A percentile compares a stretch with the other conserved stretches of the same genome.
These are phyloP conservation scores for Cyrtorhinus lividipennis DNA, from an alignment of 1,140 invertebrate species.

Conservation along the genomic window DNA sequence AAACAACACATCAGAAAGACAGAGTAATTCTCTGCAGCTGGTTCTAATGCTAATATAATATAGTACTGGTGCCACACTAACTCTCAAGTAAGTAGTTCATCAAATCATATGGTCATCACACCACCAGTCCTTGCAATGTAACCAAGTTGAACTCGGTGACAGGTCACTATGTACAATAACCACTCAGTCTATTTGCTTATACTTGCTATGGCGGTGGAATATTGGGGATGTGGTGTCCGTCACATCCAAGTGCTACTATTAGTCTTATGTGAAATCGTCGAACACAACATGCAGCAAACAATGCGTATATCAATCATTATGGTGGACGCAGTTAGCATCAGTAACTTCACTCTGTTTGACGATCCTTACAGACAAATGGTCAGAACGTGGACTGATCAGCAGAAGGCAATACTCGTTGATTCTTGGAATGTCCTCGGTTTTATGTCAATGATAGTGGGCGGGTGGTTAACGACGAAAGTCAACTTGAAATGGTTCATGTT, in stretches of 20 bases:
- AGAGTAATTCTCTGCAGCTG: too few relatives aligned
- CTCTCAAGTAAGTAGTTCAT: too few relatives aligned
- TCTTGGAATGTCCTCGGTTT: neutral
- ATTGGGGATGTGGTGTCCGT: neutral
- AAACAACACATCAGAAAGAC: too few relatives aligned
- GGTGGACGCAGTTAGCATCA: neutral
- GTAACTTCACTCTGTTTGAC: neutral
- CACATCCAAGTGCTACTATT: neutral
- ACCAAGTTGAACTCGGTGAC: too few relatives aligned
- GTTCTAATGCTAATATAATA: too few relatives aligned
- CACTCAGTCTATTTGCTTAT: too few relatives aligned
- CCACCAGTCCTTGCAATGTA: too few relatives aligned
- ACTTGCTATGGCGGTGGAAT: neutral
- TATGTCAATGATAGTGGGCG: neutral
- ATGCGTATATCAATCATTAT: neutral
- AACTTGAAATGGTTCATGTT: neutral
- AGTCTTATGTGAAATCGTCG: neutral
- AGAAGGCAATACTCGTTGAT: neutral
- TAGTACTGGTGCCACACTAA: too few relatives aligned
- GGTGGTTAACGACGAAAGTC: neutral
- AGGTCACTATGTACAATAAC: too few relatives aligned
- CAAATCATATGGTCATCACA: too few relatives aligned
- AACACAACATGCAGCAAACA: neutral
- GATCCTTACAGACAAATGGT: neutral
- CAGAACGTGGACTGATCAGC: neutral